Percentiles rank a stretch among this genome's conserved stretches.
phyloP scores from a whole-genome alignment of 2,113 vertebrate genomes.

The Microcebus griseorufus region DNA sequence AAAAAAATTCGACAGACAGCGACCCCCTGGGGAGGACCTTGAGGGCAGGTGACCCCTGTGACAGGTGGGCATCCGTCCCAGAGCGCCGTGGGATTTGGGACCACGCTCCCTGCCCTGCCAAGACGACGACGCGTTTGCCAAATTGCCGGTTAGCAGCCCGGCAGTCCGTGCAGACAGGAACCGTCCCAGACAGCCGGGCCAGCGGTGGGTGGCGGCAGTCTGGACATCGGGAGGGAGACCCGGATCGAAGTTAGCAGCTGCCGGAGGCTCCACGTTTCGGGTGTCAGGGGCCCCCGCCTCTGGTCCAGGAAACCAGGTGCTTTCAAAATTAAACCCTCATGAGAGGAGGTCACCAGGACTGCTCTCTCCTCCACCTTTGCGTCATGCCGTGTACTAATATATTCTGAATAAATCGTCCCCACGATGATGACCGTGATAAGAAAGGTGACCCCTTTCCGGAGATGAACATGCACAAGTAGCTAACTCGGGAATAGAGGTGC shows the following conservation, averaged over 20 bases:
- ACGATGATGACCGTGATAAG: background rate
- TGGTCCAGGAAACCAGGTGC: background rate
- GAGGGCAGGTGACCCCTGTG: background rate
- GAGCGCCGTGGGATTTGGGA: background rate
- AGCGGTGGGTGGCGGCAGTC: background rate
- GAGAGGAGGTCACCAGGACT: background rate
- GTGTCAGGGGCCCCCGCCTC: background rate
- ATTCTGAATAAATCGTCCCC: constrained; percentile 51
- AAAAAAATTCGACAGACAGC: background rate
- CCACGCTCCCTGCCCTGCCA: background rate
- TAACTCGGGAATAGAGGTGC: background rate
- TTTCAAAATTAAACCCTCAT: background rate
- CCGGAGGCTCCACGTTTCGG: background rate
- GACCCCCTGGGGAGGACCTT: no score
- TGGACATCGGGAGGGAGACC: background rate
- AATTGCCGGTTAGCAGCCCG: background rate
- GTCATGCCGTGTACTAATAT: background rate
- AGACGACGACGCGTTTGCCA: background rate
- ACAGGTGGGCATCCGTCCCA: no score
- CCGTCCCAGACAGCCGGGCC: background rate
- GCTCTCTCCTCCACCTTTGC: background rate
- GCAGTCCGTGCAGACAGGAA: background rate
- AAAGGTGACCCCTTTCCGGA: constrained; percentile 38
- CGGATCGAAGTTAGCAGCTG: background rate
- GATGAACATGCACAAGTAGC: constrained; percentile 31